Evolutionary conservation across 2,113 vertebrate genomes (phyloP), one percentile per base, ranked within the genome.

Genomic region (Seriola aureovittata): DNA sequence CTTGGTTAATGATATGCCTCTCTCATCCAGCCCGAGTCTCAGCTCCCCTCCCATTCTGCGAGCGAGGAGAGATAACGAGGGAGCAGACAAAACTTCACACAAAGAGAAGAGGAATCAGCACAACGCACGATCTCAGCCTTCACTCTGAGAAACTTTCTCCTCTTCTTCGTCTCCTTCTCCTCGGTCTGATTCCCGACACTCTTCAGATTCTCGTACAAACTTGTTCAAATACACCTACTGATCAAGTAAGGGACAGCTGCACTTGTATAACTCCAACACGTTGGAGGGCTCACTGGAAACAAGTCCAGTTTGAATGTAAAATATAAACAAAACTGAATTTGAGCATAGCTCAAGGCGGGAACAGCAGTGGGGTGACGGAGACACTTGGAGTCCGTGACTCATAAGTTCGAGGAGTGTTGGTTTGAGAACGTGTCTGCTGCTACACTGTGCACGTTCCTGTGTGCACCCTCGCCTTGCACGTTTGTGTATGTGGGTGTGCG

Each of bases 1-100:
- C 89, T 86, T 70, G 79, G 90, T 92, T 90, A 91, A 92, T 89
- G 89, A 92, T 87, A 88, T 85, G 84, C 85, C 84, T 91, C 90
- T 90, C 84, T 91, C 85, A 91, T 91, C 84, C 85, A 81, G 80
- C 36, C 71, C n/a, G 52, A 64, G 70, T 84, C 88, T 54, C 65
- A 0, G 67, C 71, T 86, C 82, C 80, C 69, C 79, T 87, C 82
- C 83, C 80, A 54, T 66, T 60, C 81, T 75, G 73, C n/a, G 58
- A 85, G 88, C 34, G n/a, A 77, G 64, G 75, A 71, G 87, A 82
- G 91, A 91, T 92, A 91, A 93, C 89, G 83, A 93, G 90, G 85
- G 86, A 90, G 90, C 83, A 89, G 87, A 85, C 88, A 44, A 77
- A 90, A 92, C 85, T 91, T 91, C 87, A 85, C 81, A 90, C 79